Conservation (phyloP, 2,888 invertebrate species). For the Xanthostigma xanthostigma region DNA sequence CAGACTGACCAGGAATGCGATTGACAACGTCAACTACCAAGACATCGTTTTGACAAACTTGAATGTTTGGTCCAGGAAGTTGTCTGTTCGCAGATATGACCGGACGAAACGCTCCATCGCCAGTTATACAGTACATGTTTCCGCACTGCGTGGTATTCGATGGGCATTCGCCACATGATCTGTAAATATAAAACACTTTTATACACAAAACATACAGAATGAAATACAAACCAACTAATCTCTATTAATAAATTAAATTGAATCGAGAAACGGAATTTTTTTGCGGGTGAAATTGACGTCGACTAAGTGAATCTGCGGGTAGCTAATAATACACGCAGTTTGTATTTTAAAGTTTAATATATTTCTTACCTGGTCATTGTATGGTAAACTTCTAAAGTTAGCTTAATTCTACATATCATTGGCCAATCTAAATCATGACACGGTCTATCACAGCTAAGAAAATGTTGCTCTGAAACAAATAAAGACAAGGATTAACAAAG, state of each 20-base stretch:
- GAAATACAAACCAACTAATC: too few species aligned
- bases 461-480: slow-evolving; percentile 49
- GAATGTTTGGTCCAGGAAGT: slow-evolving; percentile 45
- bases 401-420: slow-evolving; percentile 63
- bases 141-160: slow-evolving; percentile 42
- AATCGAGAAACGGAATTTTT: too few species aligned
- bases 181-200: slow-evolving; percentile 19
- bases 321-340: too few species aligned
- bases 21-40: slow-evolving; percentile 60
- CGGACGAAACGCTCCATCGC: slow-evolving; percentile 45
- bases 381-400: slow-evolving; percentile 57
- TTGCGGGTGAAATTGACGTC: too few species aligned
- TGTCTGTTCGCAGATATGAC: slow-evolving; percentile 52
- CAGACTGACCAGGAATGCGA: slow-evolving; percentile 47
- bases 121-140: slow-evolving; percentile 45
- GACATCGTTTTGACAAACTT: slow-evolving; percentile 57
- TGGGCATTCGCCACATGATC: slow-evolving; percentile 51
- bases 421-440: slow-evolving; percentile 65
- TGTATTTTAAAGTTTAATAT: not conserved
- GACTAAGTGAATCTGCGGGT: too few species aligned
- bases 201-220: not conserved
- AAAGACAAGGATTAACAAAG: too few species aligned
- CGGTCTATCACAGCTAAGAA: slow-evolving; percentile 58
- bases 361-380: slow-evolving; percentile 48
- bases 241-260: too few species aligned